Evolutionary conservation across 2,113 vertebrate species (phyloP).

Genomic region (Marmota flaviventris): DNA sequence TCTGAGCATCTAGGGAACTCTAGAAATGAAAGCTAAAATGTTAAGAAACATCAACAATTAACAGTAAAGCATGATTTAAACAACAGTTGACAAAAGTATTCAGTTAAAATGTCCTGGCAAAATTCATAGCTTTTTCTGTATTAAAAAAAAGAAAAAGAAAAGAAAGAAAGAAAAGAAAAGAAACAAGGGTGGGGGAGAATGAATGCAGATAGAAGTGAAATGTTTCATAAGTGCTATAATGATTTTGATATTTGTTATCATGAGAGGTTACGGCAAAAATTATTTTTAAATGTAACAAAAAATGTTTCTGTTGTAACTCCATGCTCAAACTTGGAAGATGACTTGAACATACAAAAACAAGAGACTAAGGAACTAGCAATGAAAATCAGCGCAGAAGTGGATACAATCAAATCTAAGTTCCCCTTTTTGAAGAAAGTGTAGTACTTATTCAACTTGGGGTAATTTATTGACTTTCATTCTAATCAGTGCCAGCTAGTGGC

Average conservation of each 20-base stretch:
- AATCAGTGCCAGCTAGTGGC: not conserved
- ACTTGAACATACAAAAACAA: not conserved
- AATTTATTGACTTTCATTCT: constrained; percentile 14
- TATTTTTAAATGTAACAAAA: not conserved
- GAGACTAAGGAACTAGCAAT: not conserved
- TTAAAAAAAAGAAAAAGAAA: constrained; percentile 18
- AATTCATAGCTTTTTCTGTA: not conserved
- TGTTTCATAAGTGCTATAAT: not conserved
- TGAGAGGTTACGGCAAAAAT: not conserved
- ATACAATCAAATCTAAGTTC: not conserved
- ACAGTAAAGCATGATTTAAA: constrained; percentile 26
- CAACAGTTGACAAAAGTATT: not conserved
- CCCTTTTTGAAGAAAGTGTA: constrained; percentile 21
- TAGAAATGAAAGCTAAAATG: constrained; percentile 60
- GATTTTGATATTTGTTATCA: constrained; percentile 22
- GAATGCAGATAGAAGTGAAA: not conserved
- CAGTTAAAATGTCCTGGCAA: not conserved
- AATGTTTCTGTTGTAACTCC: not conserved
- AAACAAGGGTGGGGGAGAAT: not conserved
- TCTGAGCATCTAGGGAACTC: not conserved
- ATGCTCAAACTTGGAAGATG: constrained; percentile 22
- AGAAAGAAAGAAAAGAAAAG: not conserved
- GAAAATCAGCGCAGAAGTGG: not conserved
- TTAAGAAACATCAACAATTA: constrained; percentile 23
- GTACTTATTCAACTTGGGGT: not conserved